Evolutionary conservation across 2,113 vertebrate species (phyloP).

Genomic region (Trogon surrucura): DNA sequence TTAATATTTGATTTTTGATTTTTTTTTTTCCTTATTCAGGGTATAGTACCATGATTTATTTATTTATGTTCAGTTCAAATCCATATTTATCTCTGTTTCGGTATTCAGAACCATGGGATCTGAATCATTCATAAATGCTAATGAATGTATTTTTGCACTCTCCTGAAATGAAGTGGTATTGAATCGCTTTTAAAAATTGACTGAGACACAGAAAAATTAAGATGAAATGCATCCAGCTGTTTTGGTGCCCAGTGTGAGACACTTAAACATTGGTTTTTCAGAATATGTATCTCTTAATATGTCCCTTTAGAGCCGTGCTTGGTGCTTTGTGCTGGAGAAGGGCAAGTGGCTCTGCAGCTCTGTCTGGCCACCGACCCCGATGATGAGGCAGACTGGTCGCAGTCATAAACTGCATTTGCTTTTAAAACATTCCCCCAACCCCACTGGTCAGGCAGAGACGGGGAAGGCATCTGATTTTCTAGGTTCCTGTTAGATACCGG

Average conservation of each 20-base stretch:
- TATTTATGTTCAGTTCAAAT: background rate
- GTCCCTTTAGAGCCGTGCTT: background rate
- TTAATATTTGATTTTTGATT: background rate
- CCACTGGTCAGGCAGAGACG: background rate
- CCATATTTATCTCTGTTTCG: constrained; percentile 48
- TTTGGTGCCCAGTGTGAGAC: background rate
- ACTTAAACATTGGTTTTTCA: background rate
- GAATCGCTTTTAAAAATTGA: constrained; percentile 15
- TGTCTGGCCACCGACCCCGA: background rate
- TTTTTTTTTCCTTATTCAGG: background rate
- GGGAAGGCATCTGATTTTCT: background rate
- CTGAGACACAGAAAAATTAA: constrained; percentile 10
- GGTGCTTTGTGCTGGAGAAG: background rate
- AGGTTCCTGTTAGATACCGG: background rate
- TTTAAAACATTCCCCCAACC: no score
- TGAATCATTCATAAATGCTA: constrained; percentile 45
- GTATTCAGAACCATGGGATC: constrained; percentile 13
- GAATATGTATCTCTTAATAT: background rate
- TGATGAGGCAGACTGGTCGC: background rate
- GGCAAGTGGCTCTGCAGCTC: background rate
- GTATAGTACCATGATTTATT: constrained; percentile 21
- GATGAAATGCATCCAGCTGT: constrained; percentile 36
- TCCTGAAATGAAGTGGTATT: constrained; percentile 33
- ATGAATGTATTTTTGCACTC: constrained; percentile 34
- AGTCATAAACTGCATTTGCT: background rate